phyloP scores from a whole-genome alignment of 2,113 vertebrate species.

The Lamprologus callipterus region DNA sequence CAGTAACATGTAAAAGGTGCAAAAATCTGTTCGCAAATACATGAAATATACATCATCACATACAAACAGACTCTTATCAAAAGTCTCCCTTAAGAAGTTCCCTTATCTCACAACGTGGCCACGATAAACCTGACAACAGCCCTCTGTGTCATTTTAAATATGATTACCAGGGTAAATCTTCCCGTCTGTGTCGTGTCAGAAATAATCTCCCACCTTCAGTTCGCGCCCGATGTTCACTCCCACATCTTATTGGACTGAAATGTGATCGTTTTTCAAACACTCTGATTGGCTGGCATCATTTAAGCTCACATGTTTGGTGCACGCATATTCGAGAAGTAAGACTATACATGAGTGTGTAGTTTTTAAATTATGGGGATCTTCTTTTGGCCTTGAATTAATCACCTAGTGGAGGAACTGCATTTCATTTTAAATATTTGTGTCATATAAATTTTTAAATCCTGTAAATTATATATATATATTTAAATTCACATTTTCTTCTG shows the following conservation, averaged over 20 bases:
- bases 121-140: accelerated
- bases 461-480: neutral
- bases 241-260: neutral
- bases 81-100: neutral
- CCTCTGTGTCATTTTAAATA: neutral
- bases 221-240: neutral
- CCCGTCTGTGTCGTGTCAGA: neutral
- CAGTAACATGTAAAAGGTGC: neutral
- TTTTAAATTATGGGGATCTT: neutral
- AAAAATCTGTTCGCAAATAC: neutral
- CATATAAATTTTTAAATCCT: neutral
- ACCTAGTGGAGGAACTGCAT: neutral
- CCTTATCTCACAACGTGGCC: neutral
- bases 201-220: neutral
- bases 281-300: neutral
- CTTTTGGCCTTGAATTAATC: neutral
- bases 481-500: neutral
- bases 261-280: neutral
- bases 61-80: neutral
- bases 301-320: neutral
- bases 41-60: neutral
- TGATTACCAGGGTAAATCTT: neutral
- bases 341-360: accelerated
- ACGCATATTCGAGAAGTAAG: neutral
- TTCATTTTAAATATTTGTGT: neutral